phyloP scores from a whole-genome alignment of 2,113 vertebrate genomes.

The Athene noctua region DNA sequence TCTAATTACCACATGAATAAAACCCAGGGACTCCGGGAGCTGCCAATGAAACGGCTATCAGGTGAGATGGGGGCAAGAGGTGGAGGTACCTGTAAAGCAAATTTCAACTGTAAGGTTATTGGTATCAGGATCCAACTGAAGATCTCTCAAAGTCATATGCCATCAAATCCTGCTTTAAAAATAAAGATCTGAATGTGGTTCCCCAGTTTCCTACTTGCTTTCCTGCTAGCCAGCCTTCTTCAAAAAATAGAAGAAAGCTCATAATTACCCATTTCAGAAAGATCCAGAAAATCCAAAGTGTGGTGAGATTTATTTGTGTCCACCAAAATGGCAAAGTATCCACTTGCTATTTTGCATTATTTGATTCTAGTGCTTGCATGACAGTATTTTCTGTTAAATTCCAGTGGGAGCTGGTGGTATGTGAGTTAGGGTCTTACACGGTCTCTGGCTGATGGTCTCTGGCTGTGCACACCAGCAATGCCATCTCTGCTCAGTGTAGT shows the following conservation, averaged over 20 bases:
- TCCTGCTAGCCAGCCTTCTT: background rate
- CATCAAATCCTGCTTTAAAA: background rate
- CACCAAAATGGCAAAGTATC: background rate
- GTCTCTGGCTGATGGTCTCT: background rate
- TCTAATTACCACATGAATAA: slow-evolving; percentile 75
- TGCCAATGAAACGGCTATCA: slow-evolving; percentile 83
- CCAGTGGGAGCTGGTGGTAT: background rate
- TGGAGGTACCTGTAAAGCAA: background rate
- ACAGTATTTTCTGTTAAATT: background rate
- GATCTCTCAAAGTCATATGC: background rate
- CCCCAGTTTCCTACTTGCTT: background rate
- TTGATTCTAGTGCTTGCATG: background rate
- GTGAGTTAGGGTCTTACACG: rapidly evolving
- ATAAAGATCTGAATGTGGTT: background rate
- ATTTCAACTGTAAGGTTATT: background rate
- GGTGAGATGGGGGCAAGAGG: slow-evolving; percentile 69
- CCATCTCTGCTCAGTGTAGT: background rate
- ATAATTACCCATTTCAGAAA: background rate
- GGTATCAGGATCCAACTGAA: background rate
- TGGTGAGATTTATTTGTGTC: background rate
- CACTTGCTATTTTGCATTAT: background rate
- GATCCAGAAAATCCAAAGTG: background rate
- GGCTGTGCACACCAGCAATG: background rate
- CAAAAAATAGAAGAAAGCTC: background rate
- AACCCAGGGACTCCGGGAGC: slow-evolving; percentile 67